Evolutionary conservation across 1,140 invertebrate species (phyloP).

Genomic region (Drosophila mauritiana): DNA sequence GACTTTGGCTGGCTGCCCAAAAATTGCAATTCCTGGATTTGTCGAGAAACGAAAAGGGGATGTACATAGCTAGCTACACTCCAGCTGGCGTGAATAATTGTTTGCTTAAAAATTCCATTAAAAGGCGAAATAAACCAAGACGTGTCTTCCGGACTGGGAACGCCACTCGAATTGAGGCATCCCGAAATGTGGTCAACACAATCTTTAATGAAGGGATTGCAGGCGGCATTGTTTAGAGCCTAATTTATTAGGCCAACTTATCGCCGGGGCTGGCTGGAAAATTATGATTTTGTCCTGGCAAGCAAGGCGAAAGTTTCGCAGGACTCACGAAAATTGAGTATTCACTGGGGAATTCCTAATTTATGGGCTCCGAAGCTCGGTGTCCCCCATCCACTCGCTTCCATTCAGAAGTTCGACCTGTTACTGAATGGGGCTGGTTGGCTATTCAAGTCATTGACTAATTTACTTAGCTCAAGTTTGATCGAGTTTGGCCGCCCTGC

Average conservation of each 20-base stretch:
- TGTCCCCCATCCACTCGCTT: not conserved
- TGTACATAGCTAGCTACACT: not conserved
- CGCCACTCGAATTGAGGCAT: constrained; percentile 15
- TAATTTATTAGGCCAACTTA: constrained; percentile 28
- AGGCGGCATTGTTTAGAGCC: not conserved
- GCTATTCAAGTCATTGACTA: constrained; percentile 37
- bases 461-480: constrained; percentile 42
- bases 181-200: constrained; percentile 1
- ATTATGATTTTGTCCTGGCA: constrained; percentile 21
- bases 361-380: constrained; percentile 12
- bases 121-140: constrained; percentile 34
- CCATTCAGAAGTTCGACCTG: constrained; percentile 15
- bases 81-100: constrained; percentile 49
- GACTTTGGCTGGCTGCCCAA: constrained; percentile 19
- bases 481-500: constrained; percentile 33
- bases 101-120: constrained; percentile 60
- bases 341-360: constrained; percentile 22
- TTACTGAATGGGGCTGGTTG: not conserved
- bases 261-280: constrained; percentile 1
- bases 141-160: constrained; percentile 10
- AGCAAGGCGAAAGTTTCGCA: constrained; percentile 1
- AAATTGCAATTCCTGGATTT: constrained; percentile 20
- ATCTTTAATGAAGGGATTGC: not conserved
- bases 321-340: constrained; percentile 20
- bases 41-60: not conserved